Conservation (phyloP, 2,888 invertebrate genomes). For the Resseliella maxima region DNA sequence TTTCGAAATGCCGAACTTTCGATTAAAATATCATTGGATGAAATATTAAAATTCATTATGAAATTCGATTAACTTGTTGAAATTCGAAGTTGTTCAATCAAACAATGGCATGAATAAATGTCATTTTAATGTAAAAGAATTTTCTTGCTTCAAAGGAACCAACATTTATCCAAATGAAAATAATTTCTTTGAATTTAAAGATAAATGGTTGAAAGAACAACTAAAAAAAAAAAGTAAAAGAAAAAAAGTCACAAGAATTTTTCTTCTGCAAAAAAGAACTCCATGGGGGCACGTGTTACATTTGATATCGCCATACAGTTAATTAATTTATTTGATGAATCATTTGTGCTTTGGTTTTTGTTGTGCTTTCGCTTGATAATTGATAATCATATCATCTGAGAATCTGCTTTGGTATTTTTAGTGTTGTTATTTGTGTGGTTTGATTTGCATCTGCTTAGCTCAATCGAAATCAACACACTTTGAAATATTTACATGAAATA, state of each 20-base stretch:
- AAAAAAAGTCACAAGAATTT: too few relatives aligned
- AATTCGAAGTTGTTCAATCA: background rate
- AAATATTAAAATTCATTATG: background rate
- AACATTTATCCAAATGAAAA: too few relatives aligned
- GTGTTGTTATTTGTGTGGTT: background rate
- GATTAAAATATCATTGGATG: background rate
- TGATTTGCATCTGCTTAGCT: constrained; percentile 1
- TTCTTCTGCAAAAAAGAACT: background rate
- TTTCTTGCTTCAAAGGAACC: too few relatives aligned
- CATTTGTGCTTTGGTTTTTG: background rate
- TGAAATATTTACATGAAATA: background rate
- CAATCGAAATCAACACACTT: background rate
- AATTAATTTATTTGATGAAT: background rate
- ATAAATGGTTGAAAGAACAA: too few relatives aligned
- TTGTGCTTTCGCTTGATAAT: background rate
- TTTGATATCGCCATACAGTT: background rate
- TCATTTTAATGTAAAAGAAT: too few relatives aligned
- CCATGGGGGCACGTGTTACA: background rate
- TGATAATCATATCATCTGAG: background rate
- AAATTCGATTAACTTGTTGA: background rate
- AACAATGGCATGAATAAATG: too few relatives aligned
- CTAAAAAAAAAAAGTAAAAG: too few relatives aligned
- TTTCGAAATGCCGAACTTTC: background rate
- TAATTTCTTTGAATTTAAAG: too few relatives aligned
- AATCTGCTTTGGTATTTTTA: constrained; percentile 8